Base-by-base conservation (phyloP, 1,140 invertebrate species). In the Drosophila kikkawai region DNA sequence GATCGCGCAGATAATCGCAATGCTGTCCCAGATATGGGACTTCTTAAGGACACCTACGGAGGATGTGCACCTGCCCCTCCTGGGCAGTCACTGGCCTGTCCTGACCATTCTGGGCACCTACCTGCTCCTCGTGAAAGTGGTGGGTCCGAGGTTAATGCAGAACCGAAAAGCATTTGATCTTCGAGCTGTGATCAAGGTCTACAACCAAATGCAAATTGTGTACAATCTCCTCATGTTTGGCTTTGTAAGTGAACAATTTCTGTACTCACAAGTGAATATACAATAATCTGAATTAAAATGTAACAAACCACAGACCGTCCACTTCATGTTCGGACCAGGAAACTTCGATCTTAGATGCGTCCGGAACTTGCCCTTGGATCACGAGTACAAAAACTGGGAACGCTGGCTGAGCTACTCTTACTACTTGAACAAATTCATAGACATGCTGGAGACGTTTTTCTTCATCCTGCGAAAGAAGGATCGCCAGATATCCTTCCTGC, bases 91-190 rank as follows among this genome's bases (percentile, higher is more conserved):
- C 13, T 95, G 94, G 13, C 96, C 97, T 0, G 93, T 97, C 0
- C 53, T 97, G 1, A 94, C 94, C 0, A 94, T 97, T 19, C 81
- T 97, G 12, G 94, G 95, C 0, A 93, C 94, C 0, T 97, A 97
- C 80, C 78, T 97, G 22, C 95, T 96, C 91, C 96, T 97, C 83
- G 58, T 86, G 11, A 73, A 88, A 12, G 64, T 77, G 26, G 86
- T 94, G 32, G 97, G 97, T 1, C 97, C 96, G 2, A 94, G 92
- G 51, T 95, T 96, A 51, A 98, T 98, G 98, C 94, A 95, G 73
- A 95, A 97, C 76, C 94, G 96, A 64, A 95, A 97, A 87, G 96
- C 97, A 0, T 97, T 96, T 75, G 94, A 96, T 29, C 93, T 98
- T 22, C 96, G 96, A 67, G 61, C 94, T 32, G 86, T 95, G 0